Conservation (phyloP, 2,888 invertebrate genomes). For the Muscina levida region DNA sequence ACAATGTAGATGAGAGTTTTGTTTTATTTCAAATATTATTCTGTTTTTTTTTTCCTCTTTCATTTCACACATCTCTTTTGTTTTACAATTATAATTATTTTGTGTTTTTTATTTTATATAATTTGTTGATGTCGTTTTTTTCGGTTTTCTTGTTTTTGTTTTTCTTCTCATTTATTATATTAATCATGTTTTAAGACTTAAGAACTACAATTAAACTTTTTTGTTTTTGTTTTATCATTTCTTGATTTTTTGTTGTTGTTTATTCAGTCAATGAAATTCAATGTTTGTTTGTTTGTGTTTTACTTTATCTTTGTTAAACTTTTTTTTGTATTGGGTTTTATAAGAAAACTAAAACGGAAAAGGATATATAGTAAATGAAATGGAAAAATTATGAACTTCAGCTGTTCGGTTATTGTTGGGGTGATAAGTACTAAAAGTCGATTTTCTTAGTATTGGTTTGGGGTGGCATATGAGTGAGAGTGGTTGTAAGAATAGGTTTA, state of each 20-base stretch:
- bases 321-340: not conserved
- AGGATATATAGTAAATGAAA: not conserved
- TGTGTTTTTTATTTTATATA: conserved; percentile 47
- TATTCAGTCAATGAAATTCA: conserved; percentile 77
- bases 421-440: not conserved
- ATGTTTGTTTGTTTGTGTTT: conserved; percentile 63
- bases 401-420: not conserved
- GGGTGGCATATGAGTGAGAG: not conserved
- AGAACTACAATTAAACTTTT: conserved; percentile 64
- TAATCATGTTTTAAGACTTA: conserved; percentile 63
- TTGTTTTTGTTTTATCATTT: conserved; percentile 43
- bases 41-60: conserved; percentile 67
- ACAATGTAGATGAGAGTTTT: conserved; percentile 67
- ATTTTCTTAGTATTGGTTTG: conserved; percentile 4
- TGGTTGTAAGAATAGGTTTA: conserved; percentile 52
- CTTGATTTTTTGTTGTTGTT: conserved; percentile 51
- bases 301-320: not conserved
- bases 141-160: conserved; percentile 58
- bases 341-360: conserved; percentile 21
- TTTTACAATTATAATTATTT: conserved; percentile 65
- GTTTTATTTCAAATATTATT: conserved; percentile 69
- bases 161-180: conserved; percentile 62
- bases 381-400: too few species aligned
- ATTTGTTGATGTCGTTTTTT: conserved; percentile 58
- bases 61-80: conserved; percentile 71